phyloP scores from a whole-genome alignment of 2,888 invertebrate genomes.

The Orchesella flavescens region DNA sequence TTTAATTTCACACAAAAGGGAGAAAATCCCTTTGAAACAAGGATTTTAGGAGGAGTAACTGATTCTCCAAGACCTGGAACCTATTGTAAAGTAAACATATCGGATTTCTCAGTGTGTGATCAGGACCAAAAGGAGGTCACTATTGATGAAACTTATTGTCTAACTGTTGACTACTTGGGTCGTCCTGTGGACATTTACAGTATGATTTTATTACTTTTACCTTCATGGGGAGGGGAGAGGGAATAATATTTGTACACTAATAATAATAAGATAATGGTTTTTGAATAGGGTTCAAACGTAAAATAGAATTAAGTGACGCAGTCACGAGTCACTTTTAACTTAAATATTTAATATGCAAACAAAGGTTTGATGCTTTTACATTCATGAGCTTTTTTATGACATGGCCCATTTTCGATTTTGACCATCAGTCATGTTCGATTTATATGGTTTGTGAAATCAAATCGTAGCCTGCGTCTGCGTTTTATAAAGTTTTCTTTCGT shows the following conservation, averaged over 20 bases:
- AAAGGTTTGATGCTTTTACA: background rate
- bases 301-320: too few relatives aligned
- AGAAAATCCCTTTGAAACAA: conserved; percentile 91
- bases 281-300: background rate
- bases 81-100: conserved; percentile 93
- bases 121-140: conserved; percentile 94
- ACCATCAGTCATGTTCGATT: too few relatives aligned
- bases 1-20: conserved; percentile 94
- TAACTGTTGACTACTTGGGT: conserved; percentile 96
- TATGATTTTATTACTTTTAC: conserved; percentile 72
- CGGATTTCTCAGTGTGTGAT: conserved; percentile 96
- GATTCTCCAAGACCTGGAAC: conserved; percentile 93
- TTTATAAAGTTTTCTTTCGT: too few relatives aligned
- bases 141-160: conserved; percentile 95
- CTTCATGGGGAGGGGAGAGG: background rate
- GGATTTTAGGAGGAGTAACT: conserved; percentile 96
- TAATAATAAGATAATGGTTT: background rate
- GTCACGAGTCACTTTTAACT: background rate
- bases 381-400: too few relatives aligned
- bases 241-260: too few relatives aligned
- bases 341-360: background rate
- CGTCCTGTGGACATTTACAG: conserved; percentile 96
- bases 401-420: too few relatives aligned
- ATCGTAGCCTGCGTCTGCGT: too few relatives aligned
- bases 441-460: too few relatives aligned